Base-by-base conservation (phyloP, 2,113 vertebrate genomes). In the Carlito syrichta region DNA sequence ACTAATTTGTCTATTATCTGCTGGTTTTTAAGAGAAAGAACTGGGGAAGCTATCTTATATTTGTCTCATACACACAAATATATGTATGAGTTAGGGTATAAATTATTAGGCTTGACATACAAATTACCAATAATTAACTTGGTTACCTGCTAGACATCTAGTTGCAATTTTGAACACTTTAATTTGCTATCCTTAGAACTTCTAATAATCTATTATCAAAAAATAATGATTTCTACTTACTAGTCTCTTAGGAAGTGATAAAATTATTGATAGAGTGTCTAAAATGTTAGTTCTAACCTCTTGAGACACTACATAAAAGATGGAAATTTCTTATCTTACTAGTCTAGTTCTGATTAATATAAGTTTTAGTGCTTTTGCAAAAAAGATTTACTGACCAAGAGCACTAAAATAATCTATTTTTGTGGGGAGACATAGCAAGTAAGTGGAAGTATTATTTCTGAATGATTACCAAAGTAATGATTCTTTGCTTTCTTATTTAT, bases 191-290 rank as follows among this genome's bases (percentile, higher is more conserved):
- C 56, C 56, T 86, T 89, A 89, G 45, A 58, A 71, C 3, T 38
- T 38, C 40, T 50, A 56, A 22, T 50, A 56, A 22, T 62, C 16
- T 73, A 73, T 68, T 50, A 91, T 58, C 86, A 91, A 91, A n/a
- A 84, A 85, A 58, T 40, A 76, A 95, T 81, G 79, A 43, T 81
- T 91, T 78, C 62, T 54, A 50, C 43, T 84, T 95, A 58, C 22
- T 94, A 88, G n/a, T 76, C 71, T 88, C 86, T 86, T 60, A 86
- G 10, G 54, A 83, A 94, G 66, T 45, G n/a, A 78, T 86, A 81
- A 81, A 86, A 45, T 76, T 97, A 77, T 16, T 87, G 63, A 88
- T 50, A 69, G 19, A 77, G 13, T 83, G 1, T 69, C 76, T 83
- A 83, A 92, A 58, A 58, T 77, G 30, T 8, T 79, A 60, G 58